A percentile compares a stretch with the other conserved stretches of the same genome.
Evolutionary conservation across 2,113 vertebrate species (phyloP).

Genomic region (Hyperopisus bebe): DNA sequence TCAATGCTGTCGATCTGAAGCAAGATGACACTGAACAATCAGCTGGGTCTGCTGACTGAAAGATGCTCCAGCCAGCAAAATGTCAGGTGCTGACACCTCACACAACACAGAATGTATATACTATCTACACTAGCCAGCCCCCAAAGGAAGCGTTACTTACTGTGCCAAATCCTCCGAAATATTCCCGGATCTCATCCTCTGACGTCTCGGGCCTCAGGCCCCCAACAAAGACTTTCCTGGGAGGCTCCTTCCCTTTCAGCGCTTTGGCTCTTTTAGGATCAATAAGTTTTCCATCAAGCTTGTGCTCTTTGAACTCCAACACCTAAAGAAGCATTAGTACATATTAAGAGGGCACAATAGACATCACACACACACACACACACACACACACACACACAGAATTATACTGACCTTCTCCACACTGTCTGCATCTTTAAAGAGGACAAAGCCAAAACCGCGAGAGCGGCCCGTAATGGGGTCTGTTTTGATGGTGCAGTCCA

Average conservation of each 20-base stretch:
- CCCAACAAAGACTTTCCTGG: slow-evolving; percentile 83
- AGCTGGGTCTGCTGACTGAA: background rate
- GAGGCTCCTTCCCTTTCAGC: slow-evolving; percentile 77
- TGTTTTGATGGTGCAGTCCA: slow-evolving; percentile 85
- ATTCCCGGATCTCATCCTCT: slow-evolving; percentile 80
- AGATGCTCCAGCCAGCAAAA: background rate
- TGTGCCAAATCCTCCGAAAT: slow-evolving; percentile 77
- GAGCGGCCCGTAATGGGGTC: slow-evolving; percentile 78
- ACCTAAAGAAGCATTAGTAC: slow-evolving; percentile 55
- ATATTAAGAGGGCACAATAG: background rate
- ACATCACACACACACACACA: background rate
- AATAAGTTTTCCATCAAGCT: slow-evolving; percentile 80
- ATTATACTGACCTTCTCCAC: slow-evolving; percentile 69
- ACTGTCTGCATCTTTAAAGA: slow-evolving; percentile 78
- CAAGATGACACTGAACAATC: background rate
- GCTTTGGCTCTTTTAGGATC: slow-evolving; percentile 83
- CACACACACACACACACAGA: background rate
- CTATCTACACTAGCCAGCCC: background rate
- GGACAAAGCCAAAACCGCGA: slow-evolving; percentile 80
- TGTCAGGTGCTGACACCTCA: background rate
- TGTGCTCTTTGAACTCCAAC: slow-evolving; percentile 79
- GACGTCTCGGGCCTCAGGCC: slow-evolving; percentile 80
- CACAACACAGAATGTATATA: background rate
- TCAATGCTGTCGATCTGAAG: slow-evolving; percentile 82
- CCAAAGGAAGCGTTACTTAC: slow-evolving; percentile 40